Base-by-base conservation (phyloP, 2,888 invertebrate genomes). In the Diadromus collaris region DNA sequence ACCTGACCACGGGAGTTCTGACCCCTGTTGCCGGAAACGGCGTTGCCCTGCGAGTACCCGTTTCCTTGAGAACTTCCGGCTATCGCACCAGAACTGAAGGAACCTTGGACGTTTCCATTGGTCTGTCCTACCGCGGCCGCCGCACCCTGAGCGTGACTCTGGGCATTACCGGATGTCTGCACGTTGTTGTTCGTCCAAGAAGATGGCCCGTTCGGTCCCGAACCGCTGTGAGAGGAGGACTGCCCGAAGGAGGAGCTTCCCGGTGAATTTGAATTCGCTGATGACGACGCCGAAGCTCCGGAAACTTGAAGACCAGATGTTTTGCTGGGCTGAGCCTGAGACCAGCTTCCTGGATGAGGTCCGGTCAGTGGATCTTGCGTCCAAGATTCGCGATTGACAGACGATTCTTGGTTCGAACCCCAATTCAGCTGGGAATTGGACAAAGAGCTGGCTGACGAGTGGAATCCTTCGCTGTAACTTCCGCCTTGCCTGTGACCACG, bases 61-160 rank as follows among this genome's bases (percentile, higher is more conserved):
- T 78, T 81, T 5, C 78, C 84, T 6, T 71, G 73, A 27, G 87
- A 86, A 69, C 44, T 82, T 6, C 82, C 85, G 29, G 83, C 73
- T 65, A 84, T 82, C 7, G 73, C 74, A 16, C 85, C 83, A 3
- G 86, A 83, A 74, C 85, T 84, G 65, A 86, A 86, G 34, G 85
- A 85, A 0, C 82, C 86, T 51, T 85, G 82, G 27, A 78, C 79
- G 29, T 82, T 79, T 27, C 84, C 86, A 29, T 73, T 65, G 38
- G 83, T 63, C 72, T 86, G 83, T 3, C 82, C 84, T 46, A 86
- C 68, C 13, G 85, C 82, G 0, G 85, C 85, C 1, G 86, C 83
- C 9, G 81, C 76, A 16, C 86, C 84, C 64, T 87, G 86, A 13
- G 87, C 84, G 6, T 86, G 83, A 69, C 86, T 83, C 60, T 86